Evolutionary conservation across 2,888 invertebrate genomes (phyloP), one percentile per base, ranked within the genome.

Genomic region (Schizaphis graminum): DNA sequence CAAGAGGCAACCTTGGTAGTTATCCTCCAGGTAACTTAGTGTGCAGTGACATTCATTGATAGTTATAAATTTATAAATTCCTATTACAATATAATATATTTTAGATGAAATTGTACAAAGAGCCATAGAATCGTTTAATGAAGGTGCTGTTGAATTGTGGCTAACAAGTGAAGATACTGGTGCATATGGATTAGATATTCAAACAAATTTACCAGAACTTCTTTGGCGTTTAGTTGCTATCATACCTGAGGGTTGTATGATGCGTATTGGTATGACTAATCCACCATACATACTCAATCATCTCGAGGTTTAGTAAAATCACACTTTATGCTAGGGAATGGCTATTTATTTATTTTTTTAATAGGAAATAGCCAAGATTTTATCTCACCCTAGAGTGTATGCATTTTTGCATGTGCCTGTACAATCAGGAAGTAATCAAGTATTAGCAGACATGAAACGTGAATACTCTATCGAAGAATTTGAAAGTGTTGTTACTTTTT

Each of bases 241-340:
- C 28, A 97, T 98, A 94, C 98, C 98, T 0, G 96, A 97, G 84
- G 97, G 97, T 16, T 98, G 98, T 95, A 97, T 98, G 96, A 96
- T 99, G 95, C 97, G 99, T 90, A 97, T 99, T 57, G 99, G 99
- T 28, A 99, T 99, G 99, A 99, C 99, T 91, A 99, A 99, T 96
- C 99, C 99, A 0, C 99, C 99, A 0, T 99, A 99, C 96, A 99
- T 99, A 94, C 96, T 99, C 94, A 99, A 99, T 95, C 99, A 99
- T 96, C 96, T 99, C 47, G 97, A 98, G 94, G 97, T 97, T 95
- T 91, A 94, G 91, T 87, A 16, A 57, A 57, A 84, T 26, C 35
- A 41, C 4, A 41, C 35, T 77, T 67, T 24, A 10, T 35, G 3
- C 53, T 28, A 57, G 13, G 10, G 49, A 41, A 26, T 57, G 3